Percentiles rank a stretch among this genome's conserved stretches.
These are phyloP conservation scores for Lissocephala sabroskyi DNA, from an alignment of 2,888 invertebrate species.

Conservation along the genomic window DNA sequence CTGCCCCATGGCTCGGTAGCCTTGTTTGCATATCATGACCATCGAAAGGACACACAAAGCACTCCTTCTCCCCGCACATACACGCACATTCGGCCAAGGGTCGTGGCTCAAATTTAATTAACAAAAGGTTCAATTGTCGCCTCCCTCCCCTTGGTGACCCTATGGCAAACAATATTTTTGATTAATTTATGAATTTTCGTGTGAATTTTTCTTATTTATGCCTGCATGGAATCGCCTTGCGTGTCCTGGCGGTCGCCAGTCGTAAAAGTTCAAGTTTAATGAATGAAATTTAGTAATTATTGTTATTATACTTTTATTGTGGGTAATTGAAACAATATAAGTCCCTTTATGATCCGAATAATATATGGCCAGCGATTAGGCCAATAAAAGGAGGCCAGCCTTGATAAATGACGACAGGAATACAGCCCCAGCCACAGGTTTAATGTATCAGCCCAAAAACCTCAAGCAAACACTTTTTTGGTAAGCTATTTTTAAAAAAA, in stretches of 20 bases:
- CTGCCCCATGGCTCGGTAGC: slow-evolving; percentile 17
- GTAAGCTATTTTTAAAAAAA: too few relatives aligned
- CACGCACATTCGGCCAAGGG: slow-evolving; percentile 5
- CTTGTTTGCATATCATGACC: slow-evolving; percentile 48
- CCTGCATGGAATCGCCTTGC: slow-evolving; percentile 37
- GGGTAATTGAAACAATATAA: slow-evolving; percentile 31
- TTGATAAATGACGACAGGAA: too few relatives aligned
- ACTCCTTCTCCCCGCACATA: slow-evolving; percentile 7
- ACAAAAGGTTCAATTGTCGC: slow-evolving; percentile 67
- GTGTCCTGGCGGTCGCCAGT: slow-evolving; percentile 23
- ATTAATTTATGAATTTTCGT: slow-evolving; percentile 65
- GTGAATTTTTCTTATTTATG: slow-evolving; percentile 49
- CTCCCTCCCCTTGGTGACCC: slow-evolving; percentile 26
- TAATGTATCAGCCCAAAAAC: too few relatives aligned
- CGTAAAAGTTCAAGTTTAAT: slow-evolving; percentile 47
- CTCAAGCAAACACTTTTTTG: too few relatives aligned
- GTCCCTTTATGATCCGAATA: slow-evolving; percentile 14
- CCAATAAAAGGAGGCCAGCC: background rate
- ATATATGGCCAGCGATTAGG: slow-evolving; percentile 30
- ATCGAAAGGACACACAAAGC: slow-evolving; percentile 18
- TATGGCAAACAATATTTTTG: slow-evolving; percentile 45
- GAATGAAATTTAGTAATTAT: slow-evolving; percentile 41
- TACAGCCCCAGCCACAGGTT: too few relatives aligned
- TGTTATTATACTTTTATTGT: slow-evolving; percentile 42
- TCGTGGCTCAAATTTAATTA: slow-evolving; percentile 54